Percentiles rank a stretch among this genome's conserved stretches.
Evolutionary conservation across 1,140 invertebrate genomes (phyloP).

Genomic region (Drosophila ohnishii): DNA sequence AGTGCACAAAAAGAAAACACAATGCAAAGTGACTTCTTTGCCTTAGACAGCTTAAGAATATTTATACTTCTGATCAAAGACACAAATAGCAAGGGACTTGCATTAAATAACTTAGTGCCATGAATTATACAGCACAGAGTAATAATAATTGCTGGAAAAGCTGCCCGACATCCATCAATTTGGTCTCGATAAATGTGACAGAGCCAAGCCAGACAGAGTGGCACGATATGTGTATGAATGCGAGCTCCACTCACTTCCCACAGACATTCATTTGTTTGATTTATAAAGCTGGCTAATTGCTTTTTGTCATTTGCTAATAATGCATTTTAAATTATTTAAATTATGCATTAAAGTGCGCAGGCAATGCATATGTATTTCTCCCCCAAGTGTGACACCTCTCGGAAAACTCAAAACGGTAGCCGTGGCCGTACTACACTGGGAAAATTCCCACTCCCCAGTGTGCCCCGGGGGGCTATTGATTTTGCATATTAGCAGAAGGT

Average conservation of each 20-base stretch:
- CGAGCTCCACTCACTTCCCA: slow-evolving; percentile 11
- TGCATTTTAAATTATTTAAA: slow-evolving; percentile 53
- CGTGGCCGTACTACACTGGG: neutral
- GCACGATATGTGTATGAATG: neutral
- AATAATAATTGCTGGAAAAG: slow-evolving; percentile 1
- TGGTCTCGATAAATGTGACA: slow-evolving; percentile 17
- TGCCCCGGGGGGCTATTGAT: slow-evolving; percentile 49
- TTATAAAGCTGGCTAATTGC: slow-evolving; percentile 64
- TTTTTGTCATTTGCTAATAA: slow-evolving; percentile 55
- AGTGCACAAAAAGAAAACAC: too few species aligned
- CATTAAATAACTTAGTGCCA: slow-evolving; percentile 6
- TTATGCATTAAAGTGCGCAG: slow-evolving; percentile 41
- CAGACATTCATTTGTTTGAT: slow-evolving; percentile 43
- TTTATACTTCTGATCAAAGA: slow-evolving; percentile 1
- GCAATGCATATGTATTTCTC: neutral
- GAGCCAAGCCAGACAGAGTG: neutral
- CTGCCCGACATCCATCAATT: slow-evolving; percentile 8
- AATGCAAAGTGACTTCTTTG: neutral
- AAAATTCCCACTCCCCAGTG: neutral
- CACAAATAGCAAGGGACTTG: neutral
- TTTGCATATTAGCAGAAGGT: slow-evolving; percentile 61
- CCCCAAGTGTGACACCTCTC: slow-evolving; percentile 19
- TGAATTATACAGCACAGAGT: slow-evolving; percentile 17
- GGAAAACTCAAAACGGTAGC: slow-evolving; percentile 29
- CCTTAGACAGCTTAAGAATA: neutral